Evolutionary conservation across 2,888 invertebrate species (phyloP).

Genomic region (Drosophila pseudotalamancana): DNA sequence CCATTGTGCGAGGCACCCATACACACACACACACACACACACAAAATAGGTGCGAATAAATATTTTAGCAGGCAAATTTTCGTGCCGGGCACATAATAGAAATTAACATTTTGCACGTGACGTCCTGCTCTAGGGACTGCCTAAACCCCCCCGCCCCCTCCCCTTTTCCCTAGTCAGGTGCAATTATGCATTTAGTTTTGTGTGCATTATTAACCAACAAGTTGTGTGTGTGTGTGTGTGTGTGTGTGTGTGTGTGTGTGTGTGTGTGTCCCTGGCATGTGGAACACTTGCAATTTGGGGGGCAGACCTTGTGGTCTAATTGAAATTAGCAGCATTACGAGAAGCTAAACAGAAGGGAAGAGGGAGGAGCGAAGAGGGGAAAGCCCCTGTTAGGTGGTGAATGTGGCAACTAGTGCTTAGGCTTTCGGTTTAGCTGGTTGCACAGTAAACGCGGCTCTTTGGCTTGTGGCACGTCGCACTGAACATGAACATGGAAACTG

Average conservation of each 20-base stretch:
- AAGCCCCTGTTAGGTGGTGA: conserved; percentile 19
- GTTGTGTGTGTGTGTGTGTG: conserved; percentile 51
- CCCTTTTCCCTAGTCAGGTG: conserved; percentile 9
- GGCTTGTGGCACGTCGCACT: conserved; percentile 34
- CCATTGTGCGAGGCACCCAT: conserved; percentile 57
- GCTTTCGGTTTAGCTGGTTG: conserved; percentile 34
- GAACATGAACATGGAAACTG: conserved; percentile 17
- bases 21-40: conserved; percentile 28
- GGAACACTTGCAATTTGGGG: conserved; percentile 14
- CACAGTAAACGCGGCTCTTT: conserved; percentile 30
- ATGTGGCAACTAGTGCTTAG: conserved; percentile 32
- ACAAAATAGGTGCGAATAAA: conserved; percentile 79
- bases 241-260: conserved; percentile 22
- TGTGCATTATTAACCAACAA: conserved; percentile 78
- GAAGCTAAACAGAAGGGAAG: not conserved
- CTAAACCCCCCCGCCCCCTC: not conserved
- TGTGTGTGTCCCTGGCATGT: conserved; percentile 26
- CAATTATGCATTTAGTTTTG: conserved; percentile 80
- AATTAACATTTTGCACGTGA: conserved; percentile 79
- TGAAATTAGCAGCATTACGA: conserved; percentile 67
- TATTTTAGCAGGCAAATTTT: conserved; percentile 71
- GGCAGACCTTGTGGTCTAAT: conserved; percentile 66
- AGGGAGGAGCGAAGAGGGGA: not conserved
- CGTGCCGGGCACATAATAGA: conserved; percentile 66
- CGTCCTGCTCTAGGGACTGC: conserved; percentile 14